These are phyloP conservation scores for Carassius auratus DNA, from an alignment of 2,113 vertebrate species.

Conservation along the genomic window DNA sequence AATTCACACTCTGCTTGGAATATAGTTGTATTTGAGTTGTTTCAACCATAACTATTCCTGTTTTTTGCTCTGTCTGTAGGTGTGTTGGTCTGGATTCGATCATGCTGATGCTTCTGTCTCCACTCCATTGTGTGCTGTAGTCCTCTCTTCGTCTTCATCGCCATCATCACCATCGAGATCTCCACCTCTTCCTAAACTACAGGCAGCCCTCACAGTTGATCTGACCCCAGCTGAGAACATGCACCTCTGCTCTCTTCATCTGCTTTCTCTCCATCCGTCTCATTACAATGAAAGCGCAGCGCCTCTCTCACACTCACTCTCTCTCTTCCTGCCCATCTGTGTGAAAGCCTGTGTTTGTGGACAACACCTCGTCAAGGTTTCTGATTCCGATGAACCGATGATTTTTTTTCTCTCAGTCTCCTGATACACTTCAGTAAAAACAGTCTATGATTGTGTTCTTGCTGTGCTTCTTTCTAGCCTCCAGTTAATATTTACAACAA, in stretches of 20 bases:
- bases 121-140: conserved; percentile 50
- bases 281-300: background rate
- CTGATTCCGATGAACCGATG: background rate
- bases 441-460: conserved; percentile 55
- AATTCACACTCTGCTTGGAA: background rate
- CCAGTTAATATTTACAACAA: conserved; percentile 40
- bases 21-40: background rate
- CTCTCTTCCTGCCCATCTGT: conserved; percentile 64
- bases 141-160: conserved; percentile 47
- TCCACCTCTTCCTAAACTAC: conserved; percentile 31
- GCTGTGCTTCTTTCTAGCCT: conserved; percentile 53
- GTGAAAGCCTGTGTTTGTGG: conserved; percentile 53
- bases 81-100: conserved; percentile 60
- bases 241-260: background rate
- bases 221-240: conserved; percentile 24
- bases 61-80: conserved; percentile 49
- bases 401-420: conserved; percentile 50
- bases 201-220: conserved; percentile 6
- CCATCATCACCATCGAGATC: background rate
- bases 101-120: conserved; percentile 62
- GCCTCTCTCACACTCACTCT: background rate
- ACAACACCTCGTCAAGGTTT: background rate
- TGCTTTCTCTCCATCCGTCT: background rate
- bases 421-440: conserved; percentile 55
- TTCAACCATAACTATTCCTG: background rate